Conservation (phyloP, 2,113 vertebrate genomes). For the Gambusia holbrooki region DNA sequence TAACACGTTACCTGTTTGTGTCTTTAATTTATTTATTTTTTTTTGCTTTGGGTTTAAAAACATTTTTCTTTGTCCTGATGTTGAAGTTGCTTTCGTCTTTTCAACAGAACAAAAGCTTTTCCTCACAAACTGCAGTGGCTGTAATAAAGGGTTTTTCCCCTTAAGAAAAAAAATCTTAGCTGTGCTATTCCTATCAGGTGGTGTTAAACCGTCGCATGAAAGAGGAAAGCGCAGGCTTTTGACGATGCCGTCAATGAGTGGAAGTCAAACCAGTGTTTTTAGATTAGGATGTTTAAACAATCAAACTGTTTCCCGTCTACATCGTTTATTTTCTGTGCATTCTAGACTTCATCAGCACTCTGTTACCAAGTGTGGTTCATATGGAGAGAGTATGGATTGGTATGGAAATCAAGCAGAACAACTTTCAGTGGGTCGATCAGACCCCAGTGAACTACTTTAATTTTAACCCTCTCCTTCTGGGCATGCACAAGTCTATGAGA, state of each 20-base stretch:
- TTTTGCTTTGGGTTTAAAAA: neutral
- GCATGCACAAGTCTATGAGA: conserved; percentile 77
- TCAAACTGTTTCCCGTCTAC: neutral
- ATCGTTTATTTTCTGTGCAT: conserved; percentile 27
- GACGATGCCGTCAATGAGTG: too few relatives aligned
- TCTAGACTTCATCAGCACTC: conserved; percentile 91
- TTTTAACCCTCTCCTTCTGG: conserved; percentile 87
- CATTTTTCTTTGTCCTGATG: neutral
- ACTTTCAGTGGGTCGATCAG: conserved; percentile 84
- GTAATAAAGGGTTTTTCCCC: too few relatives aligned
- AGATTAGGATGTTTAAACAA: neutral
- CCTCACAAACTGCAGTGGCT: too few relatives aligned
- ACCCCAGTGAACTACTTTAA: conserved; percentile 82
- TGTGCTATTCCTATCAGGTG: neutral
- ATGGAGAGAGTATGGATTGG: conserved; percentile 87
- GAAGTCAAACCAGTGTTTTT: neutral
- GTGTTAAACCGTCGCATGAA: neutral
- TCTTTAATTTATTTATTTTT: neutral
- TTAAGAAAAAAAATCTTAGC: too few relatives aligned
- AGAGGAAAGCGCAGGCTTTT: neutral
- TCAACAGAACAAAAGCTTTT: too few relatives aligned
- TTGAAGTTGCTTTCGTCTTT: neutral
- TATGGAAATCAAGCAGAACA: conserved; percentile 74
- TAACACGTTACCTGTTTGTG: neutral
- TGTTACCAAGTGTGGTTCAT: conserved; percentile 75